phyloP scores from a whole-genome alignment of 2,888 invertebrate species.

The Sturmia bella region DNA sequence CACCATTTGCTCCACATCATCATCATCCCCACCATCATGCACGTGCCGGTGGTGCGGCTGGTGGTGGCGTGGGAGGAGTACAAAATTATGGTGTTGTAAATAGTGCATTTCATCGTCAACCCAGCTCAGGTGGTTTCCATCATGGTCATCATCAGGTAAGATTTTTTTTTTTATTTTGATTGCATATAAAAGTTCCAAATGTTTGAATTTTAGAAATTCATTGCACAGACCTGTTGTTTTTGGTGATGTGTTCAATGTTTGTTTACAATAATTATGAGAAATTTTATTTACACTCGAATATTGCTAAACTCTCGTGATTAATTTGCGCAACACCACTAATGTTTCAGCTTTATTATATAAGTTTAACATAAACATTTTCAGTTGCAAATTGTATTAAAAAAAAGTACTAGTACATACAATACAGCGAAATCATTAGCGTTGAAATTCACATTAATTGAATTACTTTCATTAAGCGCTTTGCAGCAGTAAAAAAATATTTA shows the following conservation, averaged over 20 bases:
- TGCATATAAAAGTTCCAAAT: no score
- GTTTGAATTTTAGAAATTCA: no score
- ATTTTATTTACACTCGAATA: neutral
- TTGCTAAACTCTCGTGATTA: conserved; percentile 23
- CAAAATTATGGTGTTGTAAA: conserved; percentile 78
- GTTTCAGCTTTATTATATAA: conserved; percentile 15
- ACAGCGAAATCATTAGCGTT: conserved; percentile 66
- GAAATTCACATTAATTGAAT: conserved; percentile 68
- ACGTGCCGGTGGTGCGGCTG: conserved; percentile 71
- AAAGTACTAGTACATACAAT: neutral
- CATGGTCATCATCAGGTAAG: conserved; percentile 80
- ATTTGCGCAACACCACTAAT: conserved; percentile 12
- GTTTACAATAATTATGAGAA: conserved; percentile 8
- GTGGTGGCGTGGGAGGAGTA: conserved; percentile 72
- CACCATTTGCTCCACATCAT: conserved; percentile 78
- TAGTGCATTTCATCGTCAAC: conserved; percentile 80
- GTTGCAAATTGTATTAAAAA: conserved; percentile 31
- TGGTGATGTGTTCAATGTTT: conserved; percentile 23
- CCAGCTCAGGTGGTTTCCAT: conserved; percentile 77
- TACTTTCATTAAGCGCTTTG: conserved; percentile 66
- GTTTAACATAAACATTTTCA: conserved; percentile 22
- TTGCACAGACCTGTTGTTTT: conserved; percentile 10
- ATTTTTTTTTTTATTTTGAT: neutral
- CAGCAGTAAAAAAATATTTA: conserved; percentile 30
- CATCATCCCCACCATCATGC: conserved; percentile 74